Evolutionary conservation across 2,113 vertebrate species (phyloP).

Genomic region (Rhea pennata): DNA sequence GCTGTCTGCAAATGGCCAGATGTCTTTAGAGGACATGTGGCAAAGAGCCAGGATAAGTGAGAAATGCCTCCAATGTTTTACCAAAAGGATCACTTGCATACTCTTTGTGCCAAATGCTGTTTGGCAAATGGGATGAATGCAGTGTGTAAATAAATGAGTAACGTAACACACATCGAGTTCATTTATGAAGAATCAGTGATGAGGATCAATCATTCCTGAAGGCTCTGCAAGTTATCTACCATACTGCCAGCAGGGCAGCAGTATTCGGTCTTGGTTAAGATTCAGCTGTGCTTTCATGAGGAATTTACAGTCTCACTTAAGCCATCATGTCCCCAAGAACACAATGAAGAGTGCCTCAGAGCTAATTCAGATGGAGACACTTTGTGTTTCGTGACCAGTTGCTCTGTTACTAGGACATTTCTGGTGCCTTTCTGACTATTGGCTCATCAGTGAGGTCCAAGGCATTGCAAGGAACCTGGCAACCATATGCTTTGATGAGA

Average conservation of each 20-base stretch:
- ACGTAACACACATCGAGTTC: background rate
- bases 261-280: background rate
- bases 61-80: background rate
- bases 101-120: background rate
- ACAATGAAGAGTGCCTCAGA: background rate
- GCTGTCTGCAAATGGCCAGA: background rate
- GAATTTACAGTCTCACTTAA: background rate
- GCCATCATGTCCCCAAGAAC: background rate
- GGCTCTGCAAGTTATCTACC: background rate
- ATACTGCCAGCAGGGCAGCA: accelerated
- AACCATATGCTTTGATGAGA: background rate
- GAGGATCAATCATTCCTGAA: too few species aligned
- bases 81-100: background rate
- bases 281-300: background rate
- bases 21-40: background rate
- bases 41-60: background rate
- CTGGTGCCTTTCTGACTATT: background rate
- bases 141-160: background rate
- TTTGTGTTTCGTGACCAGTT: background rate
- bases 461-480: background rate
- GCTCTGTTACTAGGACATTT: background rate
- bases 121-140: background rate
- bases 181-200: background rate
- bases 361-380: background rate
- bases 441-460: background rate